Base-by-base conservation (phyloP, 2,113 vertebrate genomes). In the Balaenoptera acutorostrata region DNA sequence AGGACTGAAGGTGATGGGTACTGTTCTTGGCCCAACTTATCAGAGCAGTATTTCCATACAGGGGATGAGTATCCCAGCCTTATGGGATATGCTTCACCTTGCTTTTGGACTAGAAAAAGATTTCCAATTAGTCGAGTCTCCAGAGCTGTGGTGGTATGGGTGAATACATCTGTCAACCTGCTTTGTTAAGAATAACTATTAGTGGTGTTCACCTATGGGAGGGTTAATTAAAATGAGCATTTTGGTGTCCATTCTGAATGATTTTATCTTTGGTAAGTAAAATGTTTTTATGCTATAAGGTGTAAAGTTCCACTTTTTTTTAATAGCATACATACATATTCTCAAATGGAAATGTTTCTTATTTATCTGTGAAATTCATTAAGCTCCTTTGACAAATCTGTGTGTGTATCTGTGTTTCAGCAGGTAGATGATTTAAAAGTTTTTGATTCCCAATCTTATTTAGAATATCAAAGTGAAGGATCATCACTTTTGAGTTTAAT, bases 181-280 rank as follows among this genome's bases (percentile, higher is more conserved):
- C 8, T 87, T 74, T 80, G 9, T 83, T 92, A 80, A 52, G 61
- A 89, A 17, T n/a, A 74, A 27, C 44, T 66, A 46, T 44, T 71
- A 75, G 12, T 23, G 27, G 13, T 95, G 39, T 75, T 88, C 55
- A 23, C 57, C 55, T 86, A 2, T 52, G 61, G 49, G 31, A 69
- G 72, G 27, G 10, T 85, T 96, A 44, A 44, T 95, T 82, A n/a
- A 90, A 71, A 72, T 36, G 59, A 29, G 6, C 52, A 71, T 93
- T 93, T 95, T 75, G 46, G 3, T 86, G 5, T 80, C 49, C 63
- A 1, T 94, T 81, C 39, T 46, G 52, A 93, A 90, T 84, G 21
- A 75, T 64, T 95, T 57, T 95, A 15, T 85, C 75, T 68, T 95
- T 75, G 59, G n/a, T 33, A 88, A 57, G n/a, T 93, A 72, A 72